Evolutionary conservation across 2,888 invertebrate genomes (phyloP).

Genomic region (Drosophila quinaria): DNA sequence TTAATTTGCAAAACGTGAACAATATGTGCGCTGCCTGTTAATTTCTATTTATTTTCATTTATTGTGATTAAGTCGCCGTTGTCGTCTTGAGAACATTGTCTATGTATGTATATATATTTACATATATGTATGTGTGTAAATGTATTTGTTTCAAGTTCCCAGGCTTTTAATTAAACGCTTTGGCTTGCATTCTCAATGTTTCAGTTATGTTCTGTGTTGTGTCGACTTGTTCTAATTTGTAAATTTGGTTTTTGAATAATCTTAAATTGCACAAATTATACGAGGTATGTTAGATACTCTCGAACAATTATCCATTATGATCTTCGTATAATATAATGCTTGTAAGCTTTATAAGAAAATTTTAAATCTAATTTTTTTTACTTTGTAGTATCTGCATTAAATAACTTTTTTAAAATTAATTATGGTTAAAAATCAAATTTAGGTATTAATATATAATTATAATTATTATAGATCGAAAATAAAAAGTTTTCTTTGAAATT

Average conservation of each 20-base stretch:
- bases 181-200: slow-evolving; percentile 24
- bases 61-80: slow-evolving; percentile 61
- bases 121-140: not conserved
- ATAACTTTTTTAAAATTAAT: no score
- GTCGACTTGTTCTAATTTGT: slow-evolving; percentile 23
- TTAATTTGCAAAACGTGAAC: slow-evolving; percentile 73
- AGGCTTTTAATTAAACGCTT: slow-evolving; percentile 41
- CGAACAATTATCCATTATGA: no score
- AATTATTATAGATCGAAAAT: no score
- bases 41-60: slow-evolving; percentile 73
- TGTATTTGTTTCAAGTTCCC: slow-evolving; percentile 27
- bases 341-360: no score
- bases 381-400: no score
- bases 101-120: not conserved
- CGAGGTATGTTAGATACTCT: slow-evolving; percentile 7
- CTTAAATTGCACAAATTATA: slow-evolving; percentile 44
- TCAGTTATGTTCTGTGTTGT: slow-evolving; percentile 2
- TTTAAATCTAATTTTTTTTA: no score
- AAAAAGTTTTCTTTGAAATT: no score
- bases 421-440: no score
- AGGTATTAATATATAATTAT: no score
- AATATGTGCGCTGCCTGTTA: slow-evolving; percentile 58
- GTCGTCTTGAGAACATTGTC: slow-evolving; percentile 6
- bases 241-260: slow-evolving; percentile 35
- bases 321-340: no score